phyloP scores from a whole-genome alignment of 2,888 invertebrate species.

The Drosophila rubida region DNA sequence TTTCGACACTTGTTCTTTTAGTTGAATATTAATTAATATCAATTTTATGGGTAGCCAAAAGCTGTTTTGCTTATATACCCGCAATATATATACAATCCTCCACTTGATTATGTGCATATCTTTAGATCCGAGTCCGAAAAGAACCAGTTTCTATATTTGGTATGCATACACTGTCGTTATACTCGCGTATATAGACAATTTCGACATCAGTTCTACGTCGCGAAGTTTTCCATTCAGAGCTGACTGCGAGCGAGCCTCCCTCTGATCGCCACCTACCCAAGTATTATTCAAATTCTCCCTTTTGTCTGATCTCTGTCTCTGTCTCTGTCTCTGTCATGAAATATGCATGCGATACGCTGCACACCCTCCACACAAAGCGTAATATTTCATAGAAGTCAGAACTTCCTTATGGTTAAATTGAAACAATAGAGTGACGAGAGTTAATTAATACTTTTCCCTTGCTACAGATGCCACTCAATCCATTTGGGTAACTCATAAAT shows the following conservation, averaged over 20 bases:
- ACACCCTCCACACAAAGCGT: conserved; percentile 40
- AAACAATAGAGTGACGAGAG: conserved; percentile 19
- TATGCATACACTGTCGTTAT: conserved; percentile 44
- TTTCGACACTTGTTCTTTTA: conserved; percentile 32
- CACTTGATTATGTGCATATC: conserved; percentile 29
- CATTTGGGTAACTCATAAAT: neutral
- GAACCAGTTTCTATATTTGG: conserved; percentile 57
- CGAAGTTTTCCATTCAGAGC: conserved; percentile 24
- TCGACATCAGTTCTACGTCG: conserved; percentile 23
- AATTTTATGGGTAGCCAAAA: conserved; percentile 14
- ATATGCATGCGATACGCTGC: conserved; percentile 37
- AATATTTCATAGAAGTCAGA: conserved; percentile 9
- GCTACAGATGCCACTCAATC: neutral
- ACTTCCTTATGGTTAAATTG: conserved; percentile 43
- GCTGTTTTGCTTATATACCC: conserved; percentile 3
- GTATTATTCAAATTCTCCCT: conserved; percentile 27
- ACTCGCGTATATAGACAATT: conserved; percentile 23
- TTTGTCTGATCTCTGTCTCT: conserved; percentile 37
- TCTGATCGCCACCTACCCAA: conserved; percentile 6
- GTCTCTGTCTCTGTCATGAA: conserved; percentile 48
- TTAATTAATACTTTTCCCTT: conserved; percentile 12
- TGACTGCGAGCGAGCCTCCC: conserved; percentile 22
- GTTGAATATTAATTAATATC: conserved; percentile 18
- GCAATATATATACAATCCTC: conserved; percentile 1
- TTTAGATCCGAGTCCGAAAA: conserved; percentile 8